Evolutionary conservation across 2,113 vertebrate species (phyloP), one percentile per base, ranked within the genome.

Genomic region (Phylloscopus trochiloides): DNA sequence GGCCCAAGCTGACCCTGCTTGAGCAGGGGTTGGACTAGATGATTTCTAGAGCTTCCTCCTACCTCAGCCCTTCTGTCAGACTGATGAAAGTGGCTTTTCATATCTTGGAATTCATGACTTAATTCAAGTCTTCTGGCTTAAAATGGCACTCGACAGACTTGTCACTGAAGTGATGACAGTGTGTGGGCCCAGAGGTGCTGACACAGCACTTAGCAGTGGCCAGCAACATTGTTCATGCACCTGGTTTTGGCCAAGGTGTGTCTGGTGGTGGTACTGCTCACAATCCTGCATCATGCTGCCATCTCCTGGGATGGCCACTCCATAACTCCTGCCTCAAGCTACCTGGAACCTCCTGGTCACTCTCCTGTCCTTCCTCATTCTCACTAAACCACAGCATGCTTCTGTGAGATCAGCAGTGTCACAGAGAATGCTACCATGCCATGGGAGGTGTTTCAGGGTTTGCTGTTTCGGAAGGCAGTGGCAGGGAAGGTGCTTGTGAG

Each of bases 261-360:
- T 3, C 54, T 73, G 16, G 4, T 72, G 26, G 7, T 79, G 57
- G 9, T 38, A 31, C 58, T 91, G 34, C 29, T 74, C 36, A 9
- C 0, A 1, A 5, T 77, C 29, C 38, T 92, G 61, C 12, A 4
- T 51, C 16, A 4, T 63, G 31, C 66, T 96, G 63, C 67, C 76
- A 61, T 68, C 59, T 95, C 50, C 83, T 73, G 54, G 86, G 45
- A 61, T 1, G 45, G 48, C 48, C 54, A 19, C 26, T 85, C 47
- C 18, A 17, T 55, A 59, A 71, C 36, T 67, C 3, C 29, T 62
- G 25, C 70, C 54, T 90, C 32, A 55, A 68, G 26, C 51, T 81
- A 10, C 40, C 5, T 29, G 65, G 12, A 84, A 15, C 50, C 19
- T 88, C n/a, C n/a, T 82, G 29, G 25, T 72, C 0, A 0, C 26